Conservation (phyloP, 2,797 vertebrate genomes). For the Miichthys miiuy region DNA sequence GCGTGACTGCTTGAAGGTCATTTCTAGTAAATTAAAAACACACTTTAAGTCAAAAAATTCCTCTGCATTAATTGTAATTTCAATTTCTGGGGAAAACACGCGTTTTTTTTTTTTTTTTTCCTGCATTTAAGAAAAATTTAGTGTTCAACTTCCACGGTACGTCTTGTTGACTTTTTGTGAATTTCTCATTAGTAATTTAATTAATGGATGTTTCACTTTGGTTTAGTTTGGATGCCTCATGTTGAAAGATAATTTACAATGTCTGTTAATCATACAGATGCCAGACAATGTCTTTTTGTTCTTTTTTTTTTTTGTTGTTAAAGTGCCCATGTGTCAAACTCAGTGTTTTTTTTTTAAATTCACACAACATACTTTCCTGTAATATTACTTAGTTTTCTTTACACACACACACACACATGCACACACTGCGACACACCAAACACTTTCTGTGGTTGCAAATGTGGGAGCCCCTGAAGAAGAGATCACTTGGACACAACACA, state of each 20-base stretch:
- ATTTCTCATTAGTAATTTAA: slow-evolving; percentile 93
- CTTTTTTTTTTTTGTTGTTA: slow-evolving; percentile 57
- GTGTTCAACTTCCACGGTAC: slow-evolving; percentile 96
- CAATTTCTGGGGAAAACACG: slow-evolving; percentile 75
- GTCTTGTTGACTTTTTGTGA: slow-evolving; percentile 95
- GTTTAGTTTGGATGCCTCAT: slow-evolving; percentile 97
- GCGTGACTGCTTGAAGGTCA: slow-evolving; percentile 79
- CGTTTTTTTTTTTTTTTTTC: slow-evolving; percentile 41
- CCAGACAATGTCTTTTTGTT: slow-evolving; percentile 71
- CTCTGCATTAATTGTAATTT: slow-evolving; percentile 84
- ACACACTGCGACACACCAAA: slow-evolving; percentile 28
- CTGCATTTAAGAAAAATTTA: slow-evolving; percentile 87
- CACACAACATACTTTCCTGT: slow-evolving; percentile 63
- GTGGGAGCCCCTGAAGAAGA: slow-evolving; percentile 86
- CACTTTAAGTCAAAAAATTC: slow-evolving; percentile 77
- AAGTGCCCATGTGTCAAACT: slow-evolving; percentile 84
- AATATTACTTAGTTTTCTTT: slow-evolving; percentile 61
- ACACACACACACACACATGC: slow-evolving; percentile 30
- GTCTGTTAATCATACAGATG: slow-evolving; percentile 77
- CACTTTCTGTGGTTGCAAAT: slow-evolving; percentile 61
- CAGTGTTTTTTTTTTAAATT: slow-evolving; percentile 63
- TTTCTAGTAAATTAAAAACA: slow-evolving; percentile 84
- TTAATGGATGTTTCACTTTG: slow-evolving; percentile 95
- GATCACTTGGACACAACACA: slow-evolving; percentile 69
- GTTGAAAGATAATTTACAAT: slow-evolving; percentile 90